Conservation (phyloP, 2,888 invertebrate genomes). For the Melanophora roralis region DNA sequence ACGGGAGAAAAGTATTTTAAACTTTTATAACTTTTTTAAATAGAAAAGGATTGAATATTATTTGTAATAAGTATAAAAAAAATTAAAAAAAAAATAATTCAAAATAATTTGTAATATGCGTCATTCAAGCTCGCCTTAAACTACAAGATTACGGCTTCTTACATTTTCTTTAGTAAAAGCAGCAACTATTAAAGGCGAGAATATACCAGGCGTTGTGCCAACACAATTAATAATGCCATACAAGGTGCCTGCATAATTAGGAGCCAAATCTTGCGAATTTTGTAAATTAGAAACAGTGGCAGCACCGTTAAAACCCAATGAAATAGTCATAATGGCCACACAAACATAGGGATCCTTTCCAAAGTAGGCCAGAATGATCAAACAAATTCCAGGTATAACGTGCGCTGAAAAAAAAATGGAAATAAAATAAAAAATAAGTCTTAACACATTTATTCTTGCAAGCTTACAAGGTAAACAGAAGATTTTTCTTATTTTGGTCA, state of each 20-base stretch:
- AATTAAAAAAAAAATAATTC: no score
- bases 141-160: slow-evolving; percentile 16
- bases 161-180: slow-evolving; percentile 71
- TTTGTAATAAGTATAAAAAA: no score
- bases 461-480: slow-evolving; percentile 82
- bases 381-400: slow-evolving; percentile 80
- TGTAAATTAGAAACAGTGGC: slow-evolving; percentile 81
- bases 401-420: slow-evolving; percentile 77
- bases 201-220: slow-evolving; percentile 84
- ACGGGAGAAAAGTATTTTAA: no score
- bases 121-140: no score
- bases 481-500: slow-evolving; percentile 81
- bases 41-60: no score
- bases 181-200: slow-evolving; percentile 84
- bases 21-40: no score
- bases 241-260: slow-evolving; percentile 85
- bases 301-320: slow-evolving; percentile 83
- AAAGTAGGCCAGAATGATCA: slow-evolving; percentile 79
- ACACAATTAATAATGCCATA: slow-evolving; percentile 86
- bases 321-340: slow-evolving; percentile 82
- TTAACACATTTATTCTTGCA: no score
- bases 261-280: slow-evolving; percentile 84
- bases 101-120: no score
- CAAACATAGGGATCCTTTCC: slow-evolving; percentile 82
- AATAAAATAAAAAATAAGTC: no score